Evolutionary conservation across 2,797 vertebrate genomes (phyloP), one percentile per base, ranked within the genome.

Genomic region (Acrocephalus scirpaceus): DNA sequence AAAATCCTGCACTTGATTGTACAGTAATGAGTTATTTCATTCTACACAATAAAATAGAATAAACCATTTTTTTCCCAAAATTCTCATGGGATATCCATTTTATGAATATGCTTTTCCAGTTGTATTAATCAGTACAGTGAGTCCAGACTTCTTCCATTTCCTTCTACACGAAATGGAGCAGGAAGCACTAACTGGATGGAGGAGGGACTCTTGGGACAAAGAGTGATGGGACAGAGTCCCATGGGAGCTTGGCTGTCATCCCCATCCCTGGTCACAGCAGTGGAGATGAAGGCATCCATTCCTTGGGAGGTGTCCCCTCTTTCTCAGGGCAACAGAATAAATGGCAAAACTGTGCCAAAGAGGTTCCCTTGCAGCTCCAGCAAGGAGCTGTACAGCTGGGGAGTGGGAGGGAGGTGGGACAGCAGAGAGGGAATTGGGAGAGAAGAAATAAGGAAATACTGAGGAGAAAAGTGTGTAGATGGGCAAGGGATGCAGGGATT

Each of bases 11-110:
- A 65, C 80, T 66, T 86, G 93, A 92, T 85, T 87, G 85, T 90
- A 44, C 57, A 73, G 92, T 92, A 91, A 95, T 93, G 84, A 89
- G 65, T 95, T 94, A 91, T 90, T 94, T 96, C 74, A 54, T 93
- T 84, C 50, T 56, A 66, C 80, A 93, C 75, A 91, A 84, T 93
- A 82, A 89, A 93, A 90, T 56, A 82, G 45, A 86, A 42, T 92
- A 91, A 94, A 95, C 67, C 22, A 15, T 16, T 72, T 90, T 90
- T 77, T 69, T 57, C 1, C 32, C 56, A 36, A 74, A 82, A 85
- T 79, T 74, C 88, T 83, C 86, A 44, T 67, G 81, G 86, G 78
- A 11, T 44, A 65, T 92, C 51, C 57, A n/a, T 93, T 89, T 86
- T 83, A 88, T 51, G 40, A 94, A 91, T 95, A 45, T 90, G 51